Evolutionary conservation across 1,140 invertebrate species (phyloP).

Genomic region (Ridgeia piscesae): DNA sequence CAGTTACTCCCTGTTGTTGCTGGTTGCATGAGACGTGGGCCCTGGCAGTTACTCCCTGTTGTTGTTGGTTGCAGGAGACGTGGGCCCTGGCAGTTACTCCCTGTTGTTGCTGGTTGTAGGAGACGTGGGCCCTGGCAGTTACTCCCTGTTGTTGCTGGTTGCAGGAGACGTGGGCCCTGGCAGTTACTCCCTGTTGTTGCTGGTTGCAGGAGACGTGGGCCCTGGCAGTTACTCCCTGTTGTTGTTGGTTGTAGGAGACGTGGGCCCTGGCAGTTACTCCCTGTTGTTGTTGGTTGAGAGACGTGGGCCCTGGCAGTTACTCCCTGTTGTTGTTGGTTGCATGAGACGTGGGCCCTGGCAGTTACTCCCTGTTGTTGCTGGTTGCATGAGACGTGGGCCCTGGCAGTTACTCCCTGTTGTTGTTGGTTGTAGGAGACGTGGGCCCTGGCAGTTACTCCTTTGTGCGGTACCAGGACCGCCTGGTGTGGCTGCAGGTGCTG

Average conservation of each 20-base stretch:
- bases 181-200: constrained; percentile 57
- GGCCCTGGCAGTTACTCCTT: constrained; percentile 58
- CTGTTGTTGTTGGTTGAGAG: too few species aligned
- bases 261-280: constrained; percentile 58
- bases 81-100: constrained; percentile 58
- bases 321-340: too few species aligned
- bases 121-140: constrained; percentile 57
- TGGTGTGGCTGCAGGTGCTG: constrained; percentile 58
- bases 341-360: too few species aligned
- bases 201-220: too few species aligned
- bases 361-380: constrained; percentile 57
- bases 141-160: constrained; percentile 58
- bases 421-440: too few species aligned
- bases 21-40: too few species aligned
- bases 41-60: constrained; percentile 59
- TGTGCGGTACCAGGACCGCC: constrained; percentile 59
- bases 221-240: constrained; percentile 59
- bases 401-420: constrained; percentile 58
- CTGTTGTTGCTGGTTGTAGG: too few species aligned
- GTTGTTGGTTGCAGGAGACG: constrained; percentile 58
- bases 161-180: too few species aligned
- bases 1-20: constrained; percentile 57
- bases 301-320: constrained; percentile 57
- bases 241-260: too few species aligned
- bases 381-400: too few species aligned